phyloP scores from a whole-genome alignment of 2,113 vertebrate genomes.

The Puntigrus tetrazona region DNA sequence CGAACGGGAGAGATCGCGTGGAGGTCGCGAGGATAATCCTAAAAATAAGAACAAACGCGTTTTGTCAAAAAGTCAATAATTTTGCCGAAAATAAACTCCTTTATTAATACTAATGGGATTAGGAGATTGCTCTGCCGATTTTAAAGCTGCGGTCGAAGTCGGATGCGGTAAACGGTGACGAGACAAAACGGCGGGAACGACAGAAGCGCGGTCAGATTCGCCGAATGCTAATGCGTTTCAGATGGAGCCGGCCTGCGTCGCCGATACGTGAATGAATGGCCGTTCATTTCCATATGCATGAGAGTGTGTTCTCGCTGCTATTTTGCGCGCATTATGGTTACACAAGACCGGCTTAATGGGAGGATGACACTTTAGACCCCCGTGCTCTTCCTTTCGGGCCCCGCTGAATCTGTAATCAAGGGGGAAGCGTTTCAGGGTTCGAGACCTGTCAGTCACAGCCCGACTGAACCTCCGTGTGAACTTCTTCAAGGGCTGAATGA shows the following conservation, averaged over 20 bases:
- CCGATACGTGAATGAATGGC: slow-evolving; percentile 67
- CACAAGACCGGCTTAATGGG: slow-evolving; percentile 58
- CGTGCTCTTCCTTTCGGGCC: slow-evolving; percentile 55
- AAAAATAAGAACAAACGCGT: not conserved
- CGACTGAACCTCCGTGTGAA: slow-evolving; percentile 40
- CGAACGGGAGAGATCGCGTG: slow-evolving; percentile 33
- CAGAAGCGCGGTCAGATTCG: slow-evolving; percentile 33
- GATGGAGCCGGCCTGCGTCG: slow-evolving; percentile 45
- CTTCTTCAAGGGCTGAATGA: slow-evolving; percentile 42
- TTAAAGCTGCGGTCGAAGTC: slow-evolving; percentile 63
- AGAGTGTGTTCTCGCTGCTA: slow-evolving; percentile 60
- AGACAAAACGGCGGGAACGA: slow-evolving; percentile 48
- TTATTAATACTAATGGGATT: slow-evolving; percentile 63
- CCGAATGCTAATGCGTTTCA: slow-evolving; percentile 42
- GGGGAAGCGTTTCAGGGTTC: slow-evolving; percentile 55
- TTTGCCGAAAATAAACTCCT: slow-evolving; percentile 8
- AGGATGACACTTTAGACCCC: slow-evolving; percentile 54
- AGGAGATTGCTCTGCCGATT: slow-evolving; percentile 63
- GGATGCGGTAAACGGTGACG: slow-evolving; percentile 16
- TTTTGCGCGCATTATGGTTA: slow-evolving; percentile 61
- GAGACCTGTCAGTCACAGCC: slow-evolving; percentile 72
- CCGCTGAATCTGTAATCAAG: slow-evolving; percentile 68
- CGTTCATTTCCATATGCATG: slow-evolving; percentile 71
- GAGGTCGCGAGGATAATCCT: slow-evolving; percentile 6
- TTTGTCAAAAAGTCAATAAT: not conserved